phyloP scores from a whole-genome alignment of 2,888 invertebrate genomes.

The Argynnis bischoffii region DNA sequence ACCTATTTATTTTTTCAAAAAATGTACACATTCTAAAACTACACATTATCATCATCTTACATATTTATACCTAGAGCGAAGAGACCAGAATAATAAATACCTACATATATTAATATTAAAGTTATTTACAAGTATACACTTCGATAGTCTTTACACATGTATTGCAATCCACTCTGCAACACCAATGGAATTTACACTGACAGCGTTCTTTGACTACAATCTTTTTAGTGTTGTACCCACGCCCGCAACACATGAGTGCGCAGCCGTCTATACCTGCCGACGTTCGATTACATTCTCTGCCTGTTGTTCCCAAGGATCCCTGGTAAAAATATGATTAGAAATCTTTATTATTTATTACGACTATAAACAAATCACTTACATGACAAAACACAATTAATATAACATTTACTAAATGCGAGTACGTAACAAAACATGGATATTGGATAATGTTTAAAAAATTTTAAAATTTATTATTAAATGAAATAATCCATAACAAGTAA shows the following conservation, averaged over 20 bases:
- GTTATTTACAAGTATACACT: slow-evolving; percentile 92
- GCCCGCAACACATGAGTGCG: slow-evolving; percentile 94
- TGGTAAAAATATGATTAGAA: slow-evolving; percentile 37
- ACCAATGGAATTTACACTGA: slow-evolving; percentile 98
- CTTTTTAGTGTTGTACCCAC: slow-evolving; percentile 95
- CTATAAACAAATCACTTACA: too few species aligned
- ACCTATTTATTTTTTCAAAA: neutral
- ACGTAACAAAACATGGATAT: too few species aligned
- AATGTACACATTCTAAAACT: slow-evolving; percentile 9
- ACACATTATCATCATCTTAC: neutral
- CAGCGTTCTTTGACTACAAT: slow-evolving; percentile 90
- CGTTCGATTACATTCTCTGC: slow-evolving; percentile 87
- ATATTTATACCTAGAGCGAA: neutral
- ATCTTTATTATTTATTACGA: too few species aligned
- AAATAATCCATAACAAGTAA: too few species aligned
- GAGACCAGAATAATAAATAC: slow-evolving; percentile 14
- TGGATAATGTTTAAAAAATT: too few species aligned
- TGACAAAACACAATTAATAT: too few species aligned
- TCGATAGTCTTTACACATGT: slow-evolving; percentile 91
- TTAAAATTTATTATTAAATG: too few species aligned
- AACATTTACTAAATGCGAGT: too few species aligned
- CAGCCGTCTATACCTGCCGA: slow-evolving; percentile 93
- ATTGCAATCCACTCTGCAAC: slow-evolving; percentile 96
- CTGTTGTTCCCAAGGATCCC: slow-evolving; percentile 84
- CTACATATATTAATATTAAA: neutral